These are phyloP conservation scores for Drosophila kohkoa DNA, from an alignment of 1,140 invertebrate genomes.

Conservation along the genomic window DNA sequence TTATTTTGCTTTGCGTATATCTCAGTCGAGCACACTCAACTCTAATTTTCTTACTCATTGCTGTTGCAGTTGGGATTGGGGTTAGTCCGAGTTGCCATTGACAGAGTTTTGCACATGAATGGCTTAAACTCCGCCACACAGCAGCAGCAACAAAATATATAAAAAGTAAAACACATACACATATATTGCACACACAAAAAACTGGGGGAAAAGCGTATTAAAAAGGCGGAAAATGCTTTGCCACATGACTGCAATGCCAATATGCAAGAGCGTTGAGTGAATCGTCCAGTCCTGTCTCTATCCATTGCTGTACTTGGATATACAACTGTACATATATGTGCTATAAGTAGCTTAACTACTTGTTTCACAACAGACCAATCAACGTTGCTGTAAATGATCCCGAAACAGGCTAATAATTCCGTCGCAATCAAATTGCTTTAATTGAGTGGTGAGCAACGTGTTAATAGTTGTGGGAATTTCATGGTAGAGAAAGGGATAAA, in stretches of 20 bases:
- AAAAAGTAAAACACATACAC: conserved; percentile 12
- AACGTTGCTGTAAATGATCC: background rate
- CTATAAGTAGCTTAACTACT: conserved; percentile 39
- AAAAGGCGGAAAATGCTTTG: conserved; percentile 63
- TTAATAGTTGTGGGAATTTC: background rate
- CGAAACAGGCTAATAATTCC: conserved; percentile 7
- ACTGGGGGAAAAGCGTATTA: conserved; percentile 55
- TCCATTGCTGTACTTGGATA: conserved; percentile 6
- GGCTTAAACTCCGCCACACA: conserved; percentile 50
- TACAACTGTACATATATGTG: background rate
- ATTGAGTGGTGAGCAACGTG: background rate
- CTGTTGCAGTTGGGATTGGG: conserved; percentile 7
- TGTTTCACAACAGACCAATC: conserved; percentile 9
- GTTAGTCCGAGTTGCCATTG: conserved; percentile 45
- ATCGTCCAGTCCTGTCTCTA: background rate
- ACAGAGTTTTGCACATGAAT: conserved; percentile 77
- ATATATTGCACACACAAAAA: conserved; percentile 11
- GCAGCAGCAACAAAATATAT: conserved; percentile 2
- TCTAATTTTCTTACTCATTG: background rate
- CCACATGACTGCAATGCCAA: conserved; percentile 40
- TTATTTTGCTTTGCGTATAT: too few species aligned
- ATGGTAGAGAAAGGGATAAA: background rate
- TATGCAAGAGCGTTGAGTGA: conserved; percentile 26
- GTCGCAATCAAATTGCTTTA: background rate
- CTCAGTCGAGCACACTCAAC: too few species aligned